Conservation (phyloP, 2,888 invertebrate species). For the Sussaba pulchella region DNA sequence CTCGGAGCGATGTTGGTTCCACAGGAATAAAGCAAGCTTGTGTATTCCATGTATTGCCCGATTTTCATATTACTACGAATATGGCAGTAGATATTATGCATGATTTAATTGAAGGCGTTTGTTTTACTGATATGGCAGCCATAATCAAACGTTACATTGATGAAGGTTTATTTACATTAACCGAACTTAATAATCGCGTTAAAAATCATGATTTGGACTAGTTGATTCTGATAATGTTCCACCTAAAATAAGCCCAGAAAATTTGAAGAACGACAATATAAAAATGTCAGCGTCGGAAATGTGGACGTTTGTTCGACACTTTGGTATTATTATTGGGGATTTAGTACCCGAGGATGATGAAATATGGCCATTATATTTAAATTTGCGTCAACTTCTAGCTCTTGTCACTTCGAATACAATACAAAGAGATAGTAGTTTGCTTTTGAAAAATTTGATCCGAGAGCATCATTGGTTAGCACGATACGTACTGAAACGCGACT, state of each 20-base stretch:
- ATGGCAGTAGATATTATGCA: slow-evolving; percentile 55
- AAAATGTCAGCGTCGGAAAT: slow-evolving; percentile 64
- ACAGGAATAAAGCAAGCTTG: slow-evolving; percentile 44
- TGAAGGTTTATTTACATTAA: slow-evolving; percentile 45
- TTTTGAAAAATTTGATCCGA: slow-evolving; percentile 36
- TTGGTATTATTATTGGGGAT: slow-evolving; percentile 17
- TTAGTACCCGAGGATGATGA: slow-evolving; percentile 36
- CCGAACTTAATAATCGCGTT: too few species aligned
- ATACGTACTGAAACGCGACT: slow-evolving; percentile 28
- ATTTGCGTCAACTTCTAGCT: slow-evolving; percentile 39
- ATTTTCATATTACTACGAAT: slow-evolving; percentile 51
- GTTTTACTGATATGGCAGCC: slow-evolving; percentile 25
- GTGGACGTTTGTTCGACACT: slow-evolving; percentile 45
- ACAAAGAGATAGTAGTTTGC: slow-evolving; percentile 32
- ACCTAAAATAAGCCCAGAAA: slow-evolving; percentile 25
- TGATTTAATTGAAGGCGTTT: slow-evolving; percentile 56
- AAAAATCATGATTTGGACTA: slow-evolving; percentile 34
- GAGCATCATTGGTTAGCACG: slow-evolving; percentile 38
- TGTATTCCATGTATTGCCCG: slow-evolving; percentile 30
- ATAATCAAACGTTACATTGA: slow-evolving; percentile 35
- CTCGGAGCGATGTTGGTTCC: background rate
- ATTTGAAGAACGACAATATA: slow-evolving; percentile 51
- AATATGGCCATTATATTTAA: slow-evolving; percentile 45
- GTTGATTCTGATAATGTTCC: slow-evolving; percentile 34
- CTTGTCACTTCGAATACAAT: slow-evolving; percentile 29